Evolutionary conservation across 2,888 invertebrate species (phyloP).

Genomic region (Agriopis marginaria): DNA sequence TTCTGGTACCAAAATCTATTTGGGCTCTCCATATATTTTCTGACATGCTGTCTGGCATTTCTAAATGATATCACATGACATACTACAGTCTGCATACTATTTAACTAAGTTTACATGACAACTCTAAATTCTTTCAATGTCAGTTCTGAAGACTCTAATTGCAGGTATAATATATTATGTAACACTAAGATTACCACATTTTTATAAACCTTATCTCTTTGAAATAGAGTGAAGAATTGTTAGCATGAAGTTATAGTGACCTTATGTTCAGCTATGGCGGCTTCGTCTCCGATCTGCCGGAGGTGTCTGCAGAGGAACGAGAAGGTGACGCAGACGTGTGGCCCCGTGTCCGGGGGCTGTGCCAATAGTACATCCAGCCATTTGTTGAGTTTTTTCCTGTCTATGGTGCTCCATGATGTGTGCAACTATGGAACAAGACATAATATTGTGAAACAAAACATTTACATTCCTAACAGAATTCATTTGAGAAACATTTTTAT

Average conservation of each 20-base stretch:
- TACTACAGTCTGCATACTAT: background rate
- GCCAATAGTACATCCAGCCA: constrained; percentile 82
- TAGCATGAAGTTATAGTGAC: constrained; percentile 60
- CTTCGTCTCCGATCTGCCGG: constrained; percentile 75
- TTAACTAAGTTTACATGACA: constrained; percentile 2
- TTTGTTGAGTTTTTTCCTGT: constrained; percentile 72
- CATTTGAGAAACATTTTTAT: background rate
- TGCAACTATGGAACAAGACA: constrained; percentile 63
- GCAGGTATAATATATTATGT: background rate
- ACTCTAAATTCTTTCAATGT: constrained; percentile 5
- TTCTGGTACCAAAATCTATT: no score
- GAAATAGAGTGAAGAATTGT: background rate
- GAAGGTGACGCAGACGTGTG: constrained; percentile 87
- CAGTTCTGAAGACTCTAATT: constrained; percentile 4
- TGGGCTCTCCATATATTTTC: no score
- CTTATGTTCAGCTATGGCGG: constrained; percentile 83
- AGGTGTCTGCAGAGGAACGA: constrained; percentile 88
- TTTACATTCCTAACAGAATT: background rate
- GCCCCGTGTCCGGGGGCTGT: constrained; percentile 80
- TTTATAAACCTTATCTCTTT: background rate
- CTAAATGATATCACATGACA: background rate
- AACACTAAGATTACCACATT: background rate
- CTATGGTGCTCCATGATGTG: constrained; percentile 75
- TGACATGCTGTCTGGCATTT: no score
- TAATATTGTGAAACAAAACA: background rate